Evolutionary conservation across 1,140 invertebrate genomes (phyloP).

Genomic region (Aphis gossypii): DNA sequence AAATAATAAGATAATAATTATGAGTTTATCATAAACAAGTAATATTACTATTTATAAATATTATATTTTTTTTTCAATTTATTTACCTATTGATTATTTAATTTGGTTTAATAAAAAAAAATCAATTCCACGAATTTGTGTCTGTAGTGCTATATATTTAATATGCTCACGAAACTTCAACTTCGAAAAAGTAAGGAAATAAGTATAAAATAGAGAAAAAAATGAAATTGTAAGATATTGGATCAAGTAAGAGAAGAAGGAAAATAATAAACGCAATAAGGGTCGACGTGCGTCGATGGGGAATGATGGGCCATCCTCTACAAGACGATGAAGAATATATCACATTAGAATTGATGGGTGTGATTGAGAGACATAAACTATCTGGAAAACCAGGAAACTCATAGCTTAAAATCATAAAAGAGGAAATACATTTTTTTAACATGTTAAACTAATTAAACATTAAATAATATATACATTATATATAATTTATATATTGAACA

Average conservation of each 20-base stretch:
- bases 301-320: background rate
- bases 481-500: background rate
- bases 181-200: background rate
- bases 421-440: background rate
- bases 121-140: background rate
- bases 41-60: no score
- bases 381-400: background rate
- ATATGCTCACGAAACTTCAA: background rate
- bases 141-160: background rate
- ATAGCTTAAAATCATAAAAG: background rate
- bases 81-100: background rate
- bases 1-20: background rate
- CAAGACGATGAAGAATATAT: background rate
- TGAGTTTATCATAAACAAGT: background rate
- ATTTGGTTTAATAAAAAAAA: background rate
- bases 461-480: background rate
- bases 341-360: background rate
- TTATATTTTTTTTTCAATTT: background rate
- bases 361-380: background rate
- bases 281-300: background rate
- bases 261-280: constrained; percentile 5
- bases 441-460: background rate
- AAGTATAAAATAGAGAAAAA: background rate
- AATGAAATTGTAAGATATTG: background rate
- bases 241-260: background rate